Evolutionary conservation across 2,888 invertebrate genomes (phyloP), one percentile per base, ranked within the genome.

Genomic region (Sphaeridia pumilis): DNA sequence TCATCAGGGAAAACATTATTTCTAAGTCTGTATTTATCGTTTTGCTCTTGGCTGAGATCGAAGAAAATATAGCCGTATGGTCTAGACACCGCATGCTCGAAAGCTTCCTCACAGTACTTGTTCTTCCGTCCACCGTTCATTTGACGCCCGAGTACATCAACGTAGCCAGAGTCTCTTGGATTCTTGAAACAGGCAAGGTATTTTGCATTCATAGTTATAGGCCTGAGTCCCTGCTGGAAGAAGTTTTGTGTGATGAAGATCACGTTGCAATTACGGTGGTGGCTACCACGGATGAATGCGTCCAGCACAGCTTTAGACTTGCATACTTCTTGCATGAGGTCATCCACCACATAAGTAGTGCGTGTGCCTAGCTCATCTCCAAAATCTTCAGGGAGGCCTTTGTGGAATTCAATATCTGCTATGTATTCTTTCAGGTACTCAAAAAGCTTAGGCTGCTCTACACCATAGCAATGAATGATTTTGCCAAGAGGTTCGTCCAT

Each of bases 51-150:
- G 12, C 41, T 22, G 24, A 51, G 52, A 31, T 62, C 62, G 12
- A 62, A 44, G 25, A 62, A 53, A 3, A 60, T 10, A 42, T 62
- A 60, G 14, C 55, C 55, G 52, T 59, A 56, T 5, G 31, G 21
- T 42, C 25, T 46, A 36, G 49, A 49, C 10, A 36, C 26, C 28
- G 58, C 58, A n/a, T 57, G 38, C 1, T 12, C 4, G 41, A 31
- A 58, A 5, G 62, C 62, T 22, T 34, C 27, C 28, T 58, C 49
- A 1, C 58, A 21, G 7, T 36, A 27, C 1, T 1, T 1, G 46
- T 56, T 56, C 0, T 26, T 47, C 28, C 54, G 56, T 25, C 55
- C 54, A 2, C 51, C 35, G 42, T 59, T 59, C 58, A 60, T 62
- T 43, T 58, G 56, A 4, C 52, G 20, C 10, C 59, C 58, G 5